These are phyloP conservation scores for Oscheius sp. DNA, from an alignment of 2,888 invertebrate genomes.

Conservation along the genomic window DNA sequence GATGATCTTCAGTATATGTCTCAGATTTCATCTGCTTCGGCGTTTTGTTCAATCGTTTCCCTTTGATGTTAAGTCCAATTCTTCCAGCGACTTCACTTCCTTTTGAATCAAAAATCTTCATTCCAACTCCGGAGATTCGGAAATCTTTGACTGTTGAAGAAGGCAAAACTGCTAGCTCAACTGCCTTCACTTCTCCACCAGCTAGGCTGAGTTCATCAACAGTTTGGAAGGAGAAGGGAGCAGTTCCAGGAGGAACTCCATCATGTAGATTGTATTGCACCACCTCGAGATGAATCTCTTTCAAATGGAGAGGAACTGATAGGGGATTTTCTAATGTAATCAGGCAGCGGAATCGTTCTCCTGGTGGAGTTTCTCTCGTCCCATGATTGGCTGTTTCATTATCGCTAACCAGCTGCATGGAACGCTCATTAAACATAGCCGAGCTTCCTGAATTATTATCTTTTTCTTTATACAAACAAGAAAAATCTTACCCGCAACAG, in stretches of 20 bases:
- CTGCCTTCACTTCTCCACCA: not conserved
- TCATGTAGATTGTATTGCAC: no score
- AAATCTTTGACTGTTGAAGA: slow-evolving; percentile 17
- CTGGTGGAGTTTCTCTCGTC: slow-evolving; percentile 54
- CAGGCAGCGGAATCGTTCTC: slow-evolving; percentile 55
- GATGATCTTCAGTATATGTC: slow-evolving; percentile 47
- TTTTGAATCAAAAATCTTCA: slow-evolving; percentile 28
- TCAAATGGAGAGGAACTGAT: slow-evolving; percentile 40
- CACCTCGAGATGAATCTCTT: slow-evolving; percentile 46
- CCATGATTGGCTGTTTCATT: slow-evolving; percentile 53
- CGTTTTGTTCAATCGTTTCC: slow-evolving; percentile 43
- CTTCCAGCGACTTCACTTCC: slow-evolving; percentile 21
- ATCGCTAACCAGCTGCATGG: slow-evolving; percentile 44
- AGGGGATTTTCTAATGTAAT: slow-evolving; percentile 57
- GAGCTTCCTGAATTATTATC: slow-evolving; percentile 12
- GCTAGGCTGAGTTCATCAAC: not conserved
- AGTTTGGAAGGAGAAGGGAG: not conserved
- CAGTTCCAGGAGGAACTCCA: not conserved
- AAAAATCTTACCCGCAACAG: slow-evolving; percentile 39
- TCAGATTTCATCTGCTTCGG: slow-evolving; percentile 43
- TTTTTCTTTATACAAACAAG: not conserved
- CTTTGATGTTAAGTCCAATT: slow-evolving; percentile 38
- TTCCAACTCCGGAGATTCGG: slow-evolving; percentile 21
- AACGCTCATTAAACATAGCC: not conserved
- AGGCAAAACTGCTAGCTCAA: slow-evolving; percentile 39